Conservation (phyloP, 2,888 invertebrate genomes). For the Willowsia nigromaculata region DNA sequence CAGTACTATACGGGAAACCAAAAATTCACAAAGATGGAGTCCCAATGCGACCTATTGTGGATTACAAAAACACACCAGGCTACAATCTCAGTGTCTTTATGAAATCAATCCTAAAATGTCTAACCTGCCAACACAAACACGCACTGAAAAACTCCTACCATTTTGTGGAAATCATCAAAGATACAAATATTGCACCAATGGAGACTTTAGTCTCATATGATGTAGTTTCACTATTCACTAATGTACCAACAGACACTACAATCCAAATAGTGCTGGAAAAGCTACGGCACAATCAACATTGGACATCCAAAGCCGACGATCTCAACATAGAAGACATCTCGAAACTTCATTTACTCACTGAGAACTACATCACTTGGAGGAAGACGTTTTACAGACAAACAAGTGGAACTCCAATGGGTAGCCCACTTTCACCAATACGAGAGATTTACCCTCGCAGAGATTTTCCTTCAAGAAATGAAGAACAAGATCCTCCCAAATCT, state of each 20-base stretch:
- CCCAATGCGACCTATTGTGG: slow-evolving; percentile 34
- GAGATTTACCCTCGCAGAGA: too few species aligned
- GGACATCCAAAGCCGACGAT: background rate
- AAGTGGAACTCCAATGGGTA: slow-evolving; percentile 1
- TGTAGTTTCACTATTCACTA: slow-evolving; percentile 31
- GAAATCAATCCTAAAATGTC: background rate
- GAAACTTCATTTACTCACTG: background rate
- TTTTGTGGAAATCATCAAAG: background rate
- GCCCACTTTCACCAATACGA: slow-evolving; percentile 28
- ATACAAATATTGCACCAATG: background rate
- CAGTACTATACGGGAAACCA: slow-evolving; percentile 21
- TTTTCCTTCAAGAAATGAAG: slow-evolving; percentile 65
- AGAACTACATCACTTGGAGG: background rate
- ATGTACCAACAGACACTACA: slow-evolving; percentile 18
- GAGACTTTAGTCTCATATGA: slow-evolving; percentile 36
- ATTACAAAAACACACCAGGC: background rate
- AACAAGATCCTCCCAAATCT: slow-evolving; percentile 36
- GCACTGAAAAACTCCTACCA: background rate
- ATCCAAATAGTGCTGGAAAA: background rate
- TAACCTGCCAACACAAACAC: background rate
- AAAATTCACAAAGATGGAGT: background rate
- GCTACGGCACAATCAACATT: background rate
- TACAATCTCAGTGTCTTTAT: background rate
- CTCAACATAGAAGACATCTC: background rate
- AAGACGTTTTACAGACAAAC: background rate